Evolutionary conservation across 2,797 vertebrate genomes (phyloP).

Genomic region (Heliangelus exortis): DNA sequence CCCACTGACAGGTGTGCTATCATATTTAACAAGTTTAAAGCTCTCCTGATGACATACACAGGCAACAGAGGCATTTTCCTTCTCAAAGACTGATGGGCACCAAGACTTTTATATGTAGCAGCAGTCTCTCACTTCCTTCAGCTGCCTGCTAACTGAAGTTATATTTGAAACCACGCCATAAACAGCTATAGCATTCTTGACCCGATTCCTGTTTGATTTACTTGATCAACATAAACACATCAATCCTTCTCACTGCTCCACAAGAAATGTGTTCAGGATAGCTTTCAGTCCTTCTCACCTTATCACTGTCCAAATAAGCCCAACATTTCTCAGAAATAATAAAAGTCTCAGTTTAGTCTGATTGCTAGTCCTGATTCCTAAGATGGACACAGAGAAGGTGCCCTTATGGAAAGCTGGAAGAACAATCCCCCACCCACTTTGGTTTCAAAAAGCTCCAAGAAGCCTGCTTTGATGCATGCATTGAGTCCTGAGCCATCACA

Average conservation of each 20-base stretch:
- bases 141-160: background rate
- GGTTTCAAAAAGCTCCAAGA: background rate
- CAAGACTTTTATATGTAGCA: background rate
- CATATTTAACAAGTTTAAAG: background rate
- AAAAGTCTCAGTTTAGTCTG: background rate
- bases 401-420: background rate
- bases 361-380: background rate
- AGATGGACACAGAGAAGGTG: background rate
- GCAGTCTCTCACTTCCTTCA: background rate
- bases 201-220: background rate
- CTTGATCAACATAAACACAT: background rate
- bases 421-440: background rate
- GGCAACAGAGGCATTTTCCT: background rate
- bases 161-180: background rate
- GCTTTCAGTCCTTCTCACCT: background rate
- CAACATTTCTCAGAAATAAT: background rate
- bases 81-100: background rate
- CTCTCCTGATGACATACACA: background rate
- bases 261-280: background rate
- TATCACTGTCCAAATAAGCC: background rate
- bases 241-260: background rate
- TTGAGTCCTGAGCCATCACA: background rate
- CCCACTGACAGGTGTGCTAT: background rate
- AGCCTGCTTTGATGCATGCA: background rate
- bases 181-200: background rate